Conservation (phyloP, 2,888 invertebrate genomes). For the Lymantria dispar region DNA sequence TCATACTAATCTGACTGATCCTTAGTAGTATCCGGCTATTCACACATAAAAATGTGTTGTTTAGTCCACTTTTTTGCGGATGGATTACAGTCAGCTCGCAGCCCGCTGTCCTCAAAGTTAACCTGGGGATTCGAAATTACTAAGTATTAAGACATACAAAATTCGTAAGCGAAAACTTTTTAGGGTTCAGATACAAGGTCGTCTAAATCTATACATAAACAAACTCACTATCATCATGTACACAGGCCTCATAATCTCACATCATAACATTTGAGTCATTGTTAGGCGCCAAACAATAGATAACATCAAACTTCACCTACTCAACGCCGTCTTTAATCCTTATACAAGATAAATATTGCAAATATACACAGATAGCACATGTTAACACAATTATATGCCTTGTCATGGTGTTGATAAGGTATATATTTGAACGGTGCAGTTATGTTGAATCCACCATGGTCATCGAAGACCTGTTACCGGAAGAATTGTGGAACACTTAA, state of each 20-base stretch:
- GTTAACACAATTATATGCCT: slow-evolving; percentile 6
- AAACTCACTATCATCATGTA: background rate
- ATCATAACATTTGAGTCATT: slow-evolving; percentile 22
- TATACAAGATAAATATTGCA: slow-evolving; percentile 13
- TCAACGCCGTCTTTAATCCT: slow-evolving; percentile 20
- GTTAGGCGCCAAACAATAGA: slow-evolving; percentile 24
- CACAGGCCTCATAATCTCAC: slow-evolving; percentile 1
- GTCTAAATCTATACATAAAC: background rate
- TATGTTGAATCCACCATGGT: slow-evolving; percentile 6
- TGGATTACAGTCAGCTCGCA: too few species aligned
- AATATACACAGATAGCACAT: slow-evolving; percentile 12
- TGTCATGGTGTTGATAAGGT: slow-evolving; percentile 7
- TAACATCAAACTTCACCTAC: slow-evolving; percentile 22
- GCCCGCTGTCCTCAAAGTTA: too few species aligned
- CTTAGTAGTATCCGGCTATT: too few species aligned
- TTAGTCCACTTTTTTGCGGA: too few species aligned
- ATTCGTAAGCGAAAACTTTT: background rate
- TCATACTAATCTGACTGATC: too few species aligned
- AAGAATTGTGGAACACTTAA: background rate
- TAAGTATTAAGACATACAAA: too few species aligned
- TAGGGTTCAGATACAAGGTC: background rate
- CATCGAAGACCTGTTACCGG: slow-evolving; percentile 13
- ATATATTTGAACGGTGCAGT: background rate
- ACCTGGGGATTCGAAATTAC: too few species aligned
- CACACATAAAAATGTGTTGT: too few species aligned